Conservation (phyloP, 2,797 vertebrate genomes). For the Aratinga solstitialis region DNA sequence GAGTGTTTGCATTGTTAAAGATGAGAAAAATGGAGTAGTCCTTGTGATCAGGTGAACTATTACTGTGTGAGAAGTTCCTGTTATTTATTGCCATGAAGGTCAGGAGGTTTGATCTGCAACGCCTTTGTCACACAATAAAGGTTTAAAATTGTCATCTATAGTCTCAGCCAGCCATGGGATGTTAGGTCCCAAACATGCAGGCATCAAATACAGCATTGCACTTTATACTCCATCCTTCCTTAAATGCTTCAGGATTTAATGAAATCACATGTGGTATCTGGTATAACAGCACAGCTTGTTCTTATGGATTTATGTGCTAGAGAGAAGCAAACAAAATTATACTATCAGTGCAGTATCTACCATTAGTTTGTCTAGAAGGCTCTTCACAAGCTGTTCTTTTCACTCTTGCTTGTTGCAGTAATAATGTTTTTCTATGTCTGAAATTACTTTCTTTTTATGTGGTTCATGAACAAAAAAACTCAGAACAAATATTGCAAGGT, state of each 20-base stretch:
- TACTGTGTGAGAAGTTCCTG: neutral
- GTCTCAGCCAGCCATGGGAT: neutral
- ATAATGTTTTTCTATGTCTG: conserved; percentile 36
- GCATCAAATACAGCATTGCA: neutral
- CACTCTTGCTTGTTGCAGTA: conserved; percentile 51
- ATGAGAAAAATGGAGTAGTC: neutral
- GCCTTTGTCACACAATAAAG: neutral
- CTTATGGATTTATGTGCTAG: conserved; percentile 37
- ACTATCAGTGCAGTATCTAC: conserved; percentile 64
- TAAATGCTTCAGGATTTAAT: conserved; percentile 18
- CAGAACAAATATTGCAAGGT: conserved; percentile 64
- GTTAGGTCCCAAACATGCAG: neutral
- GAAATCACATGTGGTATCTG: conserved; percentile 4
- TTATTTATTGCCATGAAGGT: neutral
- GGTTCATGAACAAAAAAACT: conserved; percentile 49
- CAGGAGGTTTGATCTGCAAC: neutral
- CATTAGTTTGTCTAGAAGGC: conserved; percentile 60
- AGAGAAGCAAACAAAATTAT: conserved; percentile 49
- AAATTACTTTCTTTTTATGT: conserved; percentile 62
- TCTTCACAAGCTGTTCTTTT: conserved; percentile 67
- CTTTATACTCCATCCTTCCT: neutral
- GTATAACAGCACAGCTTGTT: conserved; percentile 58
- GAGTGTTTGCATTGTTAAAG: neutral
- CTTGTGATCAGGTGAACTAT: conserved; percentile 5
- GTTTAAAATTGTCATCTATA: neutral